phyloP scores from a whole-genome alignment of 92 coral and sea anemone species.

The Porites divaricata region DNA sequence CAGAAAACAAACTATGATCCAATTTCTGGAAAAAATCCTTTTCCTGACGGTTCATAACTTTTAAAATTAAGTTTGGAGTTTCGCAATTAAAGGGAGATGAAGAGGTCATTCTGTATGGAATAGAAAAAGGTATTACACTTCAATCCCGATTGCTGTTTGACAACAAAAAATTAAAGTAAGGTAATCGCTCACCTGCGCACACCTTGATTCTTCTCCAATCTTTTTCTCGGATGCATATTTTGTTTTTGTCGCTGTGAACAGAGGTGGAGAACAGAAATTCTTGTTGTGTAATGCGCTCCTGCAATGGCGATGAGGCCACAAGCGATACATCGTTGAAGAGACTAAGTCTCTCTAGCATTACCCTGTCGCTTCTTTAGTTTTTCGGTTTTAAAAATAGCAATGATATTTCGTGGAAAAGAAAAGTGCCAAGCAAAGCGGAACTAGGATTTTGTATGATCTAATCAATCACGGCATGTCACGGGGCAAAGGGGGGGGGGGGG shows the following conservation, averaged over 20 bases:
- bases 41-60: no score
- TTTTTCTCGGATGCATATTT: not conserved
- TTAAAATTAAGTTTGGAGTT: no score
- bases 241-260: not conserved
- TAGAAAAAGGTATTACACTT: no score
- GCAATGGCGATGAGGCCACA: not conserved
- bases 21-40: no score
- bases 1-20: no score
- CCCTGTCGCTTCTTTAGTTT: not conserved
- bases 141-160: no score
- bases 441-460: no score
- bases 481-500: no score
- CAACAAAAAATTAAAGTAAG: not conserved
- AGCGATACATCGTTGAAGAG: slow-evolving; percentile 2
- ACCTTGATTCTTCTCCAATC: not conserved
- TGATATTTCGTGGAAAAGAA: not conserved
- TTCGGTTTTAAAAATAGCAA: not conserved
- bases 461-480: no score
- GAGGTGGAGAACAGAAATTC: not conserved
- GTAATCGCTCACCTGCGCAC: slow-evolving; percentile 9
- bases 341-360: not conserved
- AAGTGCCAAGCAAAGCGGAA: no score
- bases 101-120: no score
- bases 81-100: no score
- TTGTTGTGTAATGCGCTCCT: not conserved